Base-by-base conservation (phyloP, 2,797 vertebrate genomes). In the Paguma larvata region DNA sequence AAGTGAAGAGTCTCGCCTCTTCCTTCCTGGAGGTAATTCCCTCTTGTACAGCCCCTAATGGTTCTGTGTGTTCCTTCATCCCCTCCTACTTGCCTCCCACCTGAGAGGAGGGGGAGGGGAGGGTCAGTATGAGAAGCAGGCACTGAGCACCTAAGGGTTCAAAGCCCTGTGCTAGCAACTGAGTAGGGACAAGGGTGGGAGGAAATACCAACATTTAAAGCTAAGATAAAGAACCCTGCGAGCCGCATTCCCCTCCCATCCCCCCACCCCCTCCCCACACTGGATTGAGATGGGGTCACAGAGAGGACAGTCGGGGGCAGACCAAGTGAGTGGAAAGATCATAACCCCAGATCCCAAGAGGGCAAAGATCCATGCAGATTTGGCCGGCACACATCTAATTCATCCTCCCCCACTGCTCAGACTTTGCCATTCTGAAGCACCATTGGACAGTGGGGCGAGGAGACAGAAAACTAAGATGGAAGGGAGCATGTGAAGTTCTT, bases 231-330 rank as follows among this genome's bases (percentile, higher is more conserved):
- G 13, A 63, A 44, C 41, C 12, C 38, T 12, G 0, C 0, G 0
- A 4, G 30, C 21, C 23, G 2, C 62, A 23, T 44, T 25, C 23
- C 23, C 32, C 38, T 38, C 38, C 38, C 38, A 38, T 38, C 38
- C 38, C 38, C 38, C 38, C 38, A 38, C 38, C 38, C 2, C 38
- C 38, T 38, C 38, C 12, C 5, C 0, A 0, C n/a, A 1, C 7
- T 3, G 15, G 38, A n/a, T 25, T 13, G 27, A 25, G 3, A 18
- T 16, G 1, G 11, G 23, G 21, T 9, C 14, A 1, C n/a, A 63
- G 44, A 12, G 59, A 62, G 30, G 27, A 41, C 5, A 16, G 32
- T 11, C 18, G 23, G 65, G 1, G 6, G 56, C 30, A 48, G 10
- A 56, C 48, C 8, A 27, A 56, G 67, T 38, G 2, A 53, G 10